Evolutionary conservation across 2,888 invertebrate genomes (phyloP).

Genomic region (Shargacucullia verbasci): DNA sequence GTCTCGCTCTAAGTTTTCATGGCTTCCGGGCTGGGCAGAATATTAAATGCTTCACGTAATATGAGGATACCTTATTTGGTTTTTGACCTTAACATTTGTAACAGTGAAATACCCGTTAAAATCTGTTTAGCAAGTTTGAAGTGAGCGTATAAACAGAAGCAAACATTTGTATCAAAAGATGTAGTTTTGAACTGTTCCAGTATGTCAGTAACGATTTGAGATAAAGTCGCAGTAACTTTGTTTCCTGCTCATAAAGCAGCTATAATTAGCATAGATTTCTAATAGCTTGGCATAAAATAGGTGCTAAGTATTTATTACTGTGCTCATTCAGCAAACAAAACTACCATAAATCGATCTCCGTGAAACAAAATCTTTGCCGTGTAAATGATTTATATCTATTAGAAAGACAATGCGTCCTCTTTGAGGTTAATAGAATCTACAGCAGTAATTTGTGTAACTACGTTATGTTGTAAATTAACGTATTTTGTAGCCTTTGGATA

Average conservation of each 20-base stretch:
- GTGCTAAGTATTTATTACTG: slow-evolving; percentile 1
- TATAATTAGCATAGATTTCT: neutral
- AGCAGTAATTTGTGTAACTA: slow-evolving; percentile 12
- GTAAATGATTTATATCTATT: slow-evolving; percentile 5
- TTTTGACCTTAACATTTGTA: slow-evolving; percentile 43
- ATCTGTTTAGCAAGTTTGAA: slow-evolving; percentile 27
- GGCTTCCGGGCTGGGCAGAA: slow-evolving; percentile 8
- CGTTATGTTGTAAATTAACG: slow-evolving; percentile 21
- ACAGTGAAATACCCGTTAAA: slow-evolving; percentile 41
- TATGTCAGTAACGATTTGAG: slow-evolving; percentile 3
- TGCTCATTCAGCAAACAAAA: slow-evolving; percentile 1
- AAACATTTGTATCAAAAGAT: slow-evolving; percentile 12
- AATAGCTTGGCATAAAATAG: neutral
- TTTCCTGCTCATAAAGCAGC: slow-evolving; percentile 3
- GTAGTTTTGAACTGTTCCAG: slow-evolving; percentile 8
- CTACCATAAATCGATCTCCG: neutral
- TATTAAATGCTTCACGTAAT: slow-evolving; percentile 4
- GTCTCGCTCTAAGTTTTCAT: neutral
- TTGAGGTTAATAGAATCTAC: slow-evolving; percentile 5
- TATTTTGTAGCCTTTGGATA: slow-evolving; percentile 29
- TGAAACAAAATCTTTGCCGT: slow-evolving; percentile 5
- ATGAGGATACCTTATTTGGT: slow-evolving; percentile 18
- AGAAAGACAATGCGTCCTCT: slow-evolving; percentile 7
- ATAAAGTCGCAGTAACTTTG: neutral
- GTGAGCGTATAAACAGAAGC: slow-evolving; percentile 24